Percentiles rank a stretch among this genome's conserved stretches.
Conservation (phyloP, 2,888 invertebrate genomes). For the Odontothrips loti region DNA sequence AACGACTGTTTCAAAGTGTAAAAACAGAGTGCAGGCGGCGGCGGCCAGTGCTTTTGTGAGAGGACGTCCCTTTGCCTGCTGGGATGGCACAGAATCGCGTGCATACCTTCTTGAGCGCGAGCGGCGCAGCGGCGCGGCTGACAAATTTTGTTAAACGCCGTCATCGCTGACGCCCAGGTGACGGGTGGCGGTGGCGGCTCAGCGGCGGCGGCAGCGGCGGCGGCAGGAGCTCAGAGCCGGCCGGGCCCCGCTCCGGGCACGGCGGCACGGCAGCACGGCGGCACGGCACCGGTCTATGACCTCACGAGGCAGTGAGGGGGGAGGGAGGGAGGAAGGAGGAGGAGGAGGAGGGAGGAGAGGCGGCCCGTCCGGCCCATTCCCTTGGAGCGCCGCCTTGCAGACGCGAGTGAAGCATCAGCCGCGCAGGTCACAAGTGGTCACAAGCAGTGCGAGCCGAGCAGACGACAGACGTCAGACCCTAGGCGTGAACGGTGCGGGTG, state of each 20-base stretch:
- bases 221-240: background rate
- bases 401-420: background rate
- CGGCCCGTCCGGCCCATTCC: background rate
- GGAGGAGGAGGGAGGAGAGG: background rate
- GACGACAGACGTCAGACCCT: background rate
- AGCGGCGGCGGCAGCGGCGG: background rate
- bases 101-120: no score
- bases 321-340: background rate
- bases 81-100: no score
- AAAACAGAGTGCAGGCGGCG: no score
- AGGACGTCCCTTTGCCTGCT: no score
- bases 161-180: no score
- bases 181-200: no score
- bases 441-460: background rate
- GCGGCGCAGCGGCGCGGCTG: no score
- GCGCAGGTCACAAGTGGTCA: background rate
- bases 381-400: background rate
- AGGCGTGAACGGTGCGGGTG: background rate
- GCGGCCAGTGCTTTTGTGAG: no score
- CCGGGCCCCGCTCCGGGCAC: background rate
- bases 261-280: background rate
- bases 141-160: no score
- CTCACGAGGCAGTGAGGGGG: background rate
- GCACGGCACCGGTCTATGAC: slow-evolving; percentile 21
- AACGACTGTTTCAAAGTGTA: no score